Base-by-base conservation (phyloP, 2,113 vertebrate genomes). In the Excalfactoria chinensis region DNA sequence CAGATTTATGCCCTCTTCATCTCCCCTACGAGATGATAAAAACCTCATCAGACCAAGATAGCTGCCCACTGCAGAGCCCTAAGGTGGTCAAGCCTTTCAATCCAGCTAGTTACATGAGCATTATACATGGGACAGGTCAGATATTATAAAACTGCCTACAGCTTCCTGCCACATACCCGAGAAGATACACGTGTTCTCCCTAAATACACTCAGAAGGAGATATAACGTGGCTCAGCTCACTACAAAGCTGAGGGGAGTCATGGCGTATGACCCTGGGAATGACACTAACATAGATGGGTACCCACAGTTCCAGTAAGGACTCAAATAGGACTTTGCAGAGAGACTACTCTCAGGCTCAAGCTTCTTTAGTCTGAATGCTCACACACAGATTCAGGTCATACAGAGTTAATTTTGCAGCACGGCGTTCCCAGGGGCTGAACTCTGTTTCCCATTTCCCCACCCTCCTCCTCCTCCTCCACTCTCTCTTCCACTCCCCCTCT, bases 211-310 rank as follows among this genome's bases (percentile, higher is more conserved):
- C 34, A 18, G 32, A 74, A 82, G 64, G 46, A 68, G 53, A 48
- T 26, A 4, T 1, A 73, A 37, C 3, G 26, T 0, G 0, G 28
- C 55, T 87, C 78, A 60, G 59, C 35, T 85, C 75, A 40, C 67
- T 68, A 48, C 51, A 83, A 74, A 72, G 56, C 63, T 44, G 48
- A 69, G 20, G 28, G 35, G 37, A 95, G 48, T 20, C 2, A 15
- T 32, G 0, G 48, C 22, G 37, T 9, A 43, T 0, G 1, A 32
- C 12, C 25, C 84, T 0, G 0, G 55, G 32, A 84, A 76, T 58
- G n/a, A 40, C 53, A 77, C 37, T 55, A 59, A 46, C 20, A 19
- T 3, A 51, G 20, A 80, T 23, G 10, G 26, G 22, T 83, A 53
- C 44, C 55, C 53, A 34, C 78, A 71, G 4, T n/a, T 73, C 43